These are phyloP conservation scores for Drosophila willistoni DNA, from an alignment of 1,140 invertebrate genomes.

Conservation along the genomic window DNA sequence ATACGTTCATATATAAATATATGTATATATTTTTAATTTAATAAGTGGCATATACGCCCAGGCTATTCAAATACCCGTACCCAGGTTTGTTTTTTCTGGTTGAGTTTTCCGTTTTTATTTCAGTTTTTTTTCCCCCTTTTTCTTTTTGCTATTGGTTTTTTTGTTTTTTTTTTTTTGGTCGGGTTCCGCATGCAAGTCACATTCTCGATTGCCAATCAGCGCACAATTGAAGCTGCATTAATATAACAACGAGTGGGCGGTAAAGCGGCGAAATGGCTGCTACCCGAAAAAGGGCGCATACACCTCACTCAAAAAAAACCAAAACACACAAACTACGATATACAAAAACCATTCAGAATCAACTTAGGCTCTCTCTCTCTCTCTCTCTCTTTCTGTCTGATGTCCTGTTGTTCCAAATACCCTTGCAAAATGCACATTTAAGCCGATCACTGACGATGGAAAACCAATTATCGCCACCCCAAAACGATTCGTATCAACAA, in stretches of 20 bases:
- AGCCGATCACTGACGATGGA: slow-evolving; percentile 1
- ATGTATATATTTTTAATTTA: slow-evolving; percentile 72
- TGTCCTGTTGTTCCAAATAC: not conserved
- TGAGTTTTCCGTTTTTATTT: slow-evolving; percentile 24
- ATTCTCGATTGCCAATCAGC: slow-evolving; percentile 81
- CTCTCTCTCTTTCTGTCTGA: not conserved
- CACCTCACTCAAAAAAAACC: slow-evolving; percentile 47
- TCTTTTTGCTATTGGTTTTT: not conserved
- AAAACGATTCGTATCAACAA: too few species aligned
- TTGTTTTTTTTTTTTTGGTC: slow-evolving; percentile 1
- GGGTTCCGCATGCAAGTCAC: slow-evolving; percentile 70
- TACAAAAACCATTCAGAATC: slow-evolving; percentile 9
- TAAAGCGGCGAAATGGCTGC: slow-evolving; percentile 14
- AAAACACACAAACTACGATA: not conserved
- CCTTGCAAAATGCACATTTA: slow-evolving; percentile 1
- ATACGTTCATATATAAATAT: slow-evolving; percentile 15
- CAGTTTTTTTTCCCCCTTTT: slow-evolving; percentile 14
- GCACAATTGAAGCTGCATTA: slow-evolving; percentile 79
- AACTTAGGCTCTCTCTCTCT: slow-evolving; percentile 2
- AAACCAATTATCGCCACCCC: not conserved
- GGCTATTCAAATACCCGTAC: slow-evolving; percentile 64
- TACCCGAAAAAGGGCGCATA: slow-evolving; percentile 45
- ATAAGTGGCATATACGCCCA: slow-evolving; percentile 69
- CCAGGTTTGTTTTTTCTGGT: slow-evolving; percentile 36
- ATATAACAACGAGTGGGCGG: slow-evolving; percentile 41